Conservation (phyloP, 2,888 invertebrate species). For the Phymatocera aterrima region DNA sequence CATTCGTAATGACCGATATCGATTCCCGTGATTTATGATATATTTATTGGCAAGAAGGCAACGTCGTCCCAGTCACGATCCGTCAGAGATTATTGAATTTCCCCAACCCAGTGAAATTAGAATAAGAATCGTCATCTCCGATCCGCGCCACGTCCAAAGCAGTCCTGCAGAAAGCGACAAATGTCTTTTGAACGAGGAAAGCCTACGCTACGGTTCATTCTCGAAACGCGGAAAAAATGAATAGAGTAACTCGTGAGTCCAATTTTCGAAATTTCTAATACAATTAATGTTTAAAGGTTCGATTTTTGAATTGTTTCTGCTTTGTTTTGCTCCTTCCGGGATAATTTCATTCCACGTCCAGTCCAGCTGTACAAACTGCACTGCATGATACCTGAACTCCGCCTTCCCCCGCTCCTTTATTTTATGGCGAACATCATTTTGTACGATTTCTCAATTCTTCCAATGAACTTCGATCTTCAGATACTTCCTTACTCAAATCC, state of each 20-base stretch:
- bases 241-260: neutral
- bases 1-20: neutral
- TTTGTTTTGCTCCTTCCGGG: too few species aligned
- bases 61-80: constrained; percentile 11
- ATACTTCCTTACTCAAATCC: neutral
- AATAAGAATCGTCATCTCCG: neutral
- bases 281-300: too few species aligned
- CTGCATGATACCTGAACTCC: too few species aligned
- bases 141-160: neutral
- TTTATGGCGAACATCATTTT: too few species aligned
- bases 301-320: too few species aligned
- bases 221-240: neutral
- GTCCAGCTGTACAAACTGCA: too few species aligned
- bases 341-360: too few species aligned
- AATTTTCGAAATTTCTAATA: neutral
- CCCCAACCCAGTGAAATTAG: neutral
- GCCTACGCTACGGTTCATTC: neutral
- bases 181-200: neutral
- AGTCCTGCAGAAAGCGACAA: neutral
- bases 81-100: constrained; percentile 20
- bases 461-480: neutral
- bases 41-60: constrained; percentile 26
- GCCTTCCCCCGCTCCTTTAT: too few species aligned
- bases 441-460: too few species aligned
- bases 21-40: constrained; percentile 13